A percentile compares a stretch with the other conserved stretches of the same genome.
Evolutionary conservation across 1,140 invertebrate species (phyloP).

Genomic region (Drosophila erecta): DNA sequence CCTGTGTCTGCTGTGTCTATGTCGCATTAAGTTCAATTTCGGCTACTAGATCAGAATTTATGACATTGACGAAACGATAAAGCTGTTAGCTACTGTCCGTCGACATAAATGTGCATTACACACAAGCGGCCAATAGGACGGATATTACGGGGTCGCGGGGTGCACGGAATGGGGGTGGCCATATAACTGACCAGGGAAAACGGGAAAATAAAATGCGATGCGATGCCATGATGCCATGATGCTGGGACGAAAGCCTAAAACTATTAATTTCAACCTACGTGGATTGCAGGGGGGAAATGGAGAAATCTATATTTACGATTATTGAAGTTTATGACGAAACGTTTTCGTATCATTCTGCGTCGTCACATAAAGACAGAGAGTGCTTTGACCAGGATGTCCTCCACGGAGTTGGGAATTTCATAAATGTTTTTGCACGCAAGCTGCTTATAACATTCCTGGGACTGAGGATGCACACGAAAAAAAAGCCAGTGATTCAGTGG

Average conservation of each 20-base stretch:
- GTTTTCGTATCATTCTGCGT: conserved; percentile 85
- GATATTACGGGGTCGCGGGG: not conserved
- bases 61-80: conserved; percentile 83
- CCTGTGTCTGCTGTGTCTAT: conserved; percentile 17
- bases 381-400: conserved; percentile 15
- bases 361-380: conserved; percentile 79
- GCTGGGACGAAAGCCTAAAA: conserved; percentile 74
- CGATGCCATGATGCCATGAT: conserved; percentile 48
- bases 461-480: not conserved
- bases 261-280: conserved; percentile 77
- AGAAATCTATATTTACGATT: conserved; percentile 85
- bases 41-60: conserved; percentile 81
- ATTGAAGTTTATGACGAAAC: conserved; percentile 85
- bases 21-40: conserved; percentile 81
- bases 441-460: conserved; percentile 70
- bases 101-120: conserved; percentile 79
- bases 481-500: not conserved
- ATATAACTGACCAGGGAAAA: conserved; percentile 51
- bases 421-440: conserved; percentile 81
- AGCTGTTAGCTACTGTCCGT: conserved; percentile 67
- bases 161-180: not conserved
- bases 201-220: conserved; percentile 68
- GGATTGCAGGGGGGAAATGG: conserved; percentile 20
- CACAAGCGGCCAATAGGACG: conserved; percentile 11
- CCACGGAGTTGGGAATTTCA: conserved; percentile 58